These are phyloP conservation scores for Vultur gryphus DNA, from an alignment of 2,797 vertebrate species.

Conservation along the genomic window DNA sequence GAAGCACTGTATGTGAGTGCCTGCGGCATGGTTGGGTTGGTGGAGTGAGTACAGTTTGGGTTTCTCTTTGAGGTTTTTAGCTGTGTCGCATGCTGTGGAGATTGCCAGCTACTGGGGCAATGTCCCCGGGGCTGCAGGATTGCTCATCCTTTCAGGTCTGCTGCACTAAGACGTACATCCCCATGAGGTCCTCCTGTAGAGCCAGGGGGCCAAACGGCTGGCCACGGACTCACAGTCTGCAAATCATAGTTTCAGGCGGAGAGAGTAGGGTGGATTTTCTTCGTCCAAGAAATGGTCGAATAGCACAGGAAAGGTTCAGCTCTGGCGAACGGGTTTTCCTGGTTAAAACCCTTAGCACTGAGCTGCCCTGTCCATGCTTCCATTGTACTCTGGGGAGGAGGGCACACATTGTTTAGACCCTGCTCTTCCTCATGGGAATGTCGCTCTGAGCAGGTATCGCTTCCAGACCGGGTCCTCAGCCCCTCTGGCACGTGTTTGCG, in stretches of 20 bases:
- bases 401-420: neutral
- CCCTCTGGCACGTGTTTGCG: neutral
- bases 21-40: neutral
- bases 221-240: neutral
- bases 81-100: neutral
- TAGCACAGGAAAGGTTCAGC: neutral
- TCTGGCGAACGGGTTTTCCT: neutral
- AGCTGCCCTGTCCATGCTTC: neutral
- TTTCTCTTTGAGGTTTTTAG: neutral
- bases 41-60: neutral
- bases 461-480: neutral
- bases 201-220: neutral
- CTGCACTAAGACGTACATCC: neutral
- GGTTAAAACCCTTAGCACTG: neutral
- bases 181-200: too few relatives aligned
- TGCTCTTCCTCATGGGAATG: neutral
- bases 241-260: neutral
- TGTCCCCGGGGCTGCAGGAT: neutral
- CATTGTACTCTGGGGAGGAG: neutral
- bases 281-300: neutral
- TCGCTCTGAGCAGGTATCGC: neutral
- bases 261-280: neutral
- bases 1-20: neutral
- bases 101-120: neutral
- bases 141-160: neutral